Evolutionary conservation across 2,113 vertebrate species (phyloP), one percentile per base, ranked within the genome.

Genomic region (Globicephala melas): DNA sequence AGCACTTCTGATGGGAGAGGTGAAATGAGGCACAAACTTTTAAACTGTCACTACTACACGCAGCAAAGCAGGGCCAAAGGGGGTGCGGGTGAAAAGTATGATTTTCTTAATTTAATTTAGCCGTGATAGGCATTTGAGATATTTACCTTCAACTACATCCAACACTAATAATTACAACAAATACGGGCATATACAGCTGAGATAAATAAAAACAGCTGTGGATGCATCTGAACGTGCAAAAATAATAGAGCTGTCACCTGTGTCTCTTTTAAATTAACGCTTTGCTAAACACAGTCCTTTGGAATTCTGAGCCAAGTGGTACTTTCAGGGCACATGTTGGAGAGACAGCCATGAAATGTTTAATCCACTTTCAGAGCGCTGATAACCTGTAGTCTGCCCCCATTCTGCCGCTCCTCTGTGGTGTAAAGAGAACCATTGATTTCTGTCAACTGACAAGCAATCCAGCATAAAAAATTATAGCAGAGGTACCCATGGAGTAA

Each of bases 151-250:
- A 94, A 94, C 84, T 90, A 41, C 38, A 95, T 60, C 15, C 67
- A 71, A 97, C 96, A 95, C 93, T 96, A 98, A 96, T 97, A 98
- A 98, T 97, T 96, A 98, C 95, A 85, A 93, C 97, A 97, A 97
- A 97, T 95, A 41, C 2, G 36, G 62, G 73, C 58, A 62, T 50
- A 33, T 82, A 77, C 87, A 94, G 26, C 2, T 91, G 80, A 73
- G 53, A 62, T 96, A 97, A 97, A 98, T 98, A 96, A 91, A 97
- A 98, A 94, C 97, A 98, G 92, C 96, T 98, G 96, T 94, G 97
- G 73, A 25, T 86, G 95, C 94, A 83, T 94, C 70, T 68, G 68
- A 97, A 97, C 0, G 5, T 82, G 92, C 87, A 94, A 94, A 96
- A 96, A 97, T 95, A 97, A 97, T 70, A 95, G 94, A 97, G 92